Conservation (phyloP, 92 coral and sea anemone species). For the Diadumene lineata region DNA sequence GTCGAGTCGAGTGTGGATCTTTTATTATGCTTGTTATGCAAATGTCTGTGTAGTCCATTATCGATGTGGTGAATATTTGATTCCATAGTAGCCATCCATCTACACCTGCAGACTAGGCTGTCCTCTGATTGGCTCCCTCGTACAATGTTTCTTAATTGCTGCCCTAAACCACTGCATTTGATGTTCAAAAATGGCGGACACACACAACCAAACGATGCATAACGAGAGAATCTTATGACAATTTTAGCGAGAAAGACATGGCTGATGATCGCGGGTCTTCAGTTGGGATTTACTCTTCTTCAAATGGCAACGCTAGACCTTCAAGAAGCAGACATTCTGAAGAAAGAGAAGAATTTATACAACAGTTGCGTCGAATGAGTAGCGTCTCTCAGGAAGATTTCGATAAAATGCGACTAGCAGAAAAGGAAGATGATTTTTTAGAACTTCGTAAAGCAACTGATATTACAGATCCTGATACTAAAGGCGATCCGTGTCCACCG, state of each 20-base stretch:
- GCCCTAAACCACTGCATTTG: conserved; percentile 70
- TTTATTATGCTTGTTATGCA: conserved; percentile 18
- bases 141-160: conserved; percentile 84
- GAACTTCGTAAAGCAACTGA: conserved; percentile 95
- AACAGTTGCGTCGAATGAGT: conserved; percentile 87
- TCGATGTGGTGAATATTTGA: conserved; percentile 75
- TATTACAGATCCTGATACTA: conserved; percentile 92
- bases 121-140: conserved; percentile 53
- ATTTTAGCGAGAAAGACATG: conserved; percentile 55
- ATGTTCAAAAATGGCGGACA: conserved; percentile 93
- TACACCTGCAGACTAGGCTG: conserved; percentile 64
- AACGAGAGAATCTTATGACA: conserved; percentile 42
- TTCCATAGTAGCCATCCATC: conserved; percentile 75
- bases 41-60: conserved; percentile 59
- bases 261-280: conserved; percentile 78
- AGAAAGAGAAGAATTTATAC: conserved; percentile 70
- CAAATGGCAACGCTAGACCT: conserved; percentile 77
- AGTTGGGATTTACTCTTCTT: conserved; percentile 43
- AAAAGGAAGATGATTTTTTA: conserved; percentile 95
- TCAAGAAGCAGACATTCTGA: conserved; percentile 53
- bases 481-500: conserved; percentile 93
- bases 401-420: conserved; percentile 96
- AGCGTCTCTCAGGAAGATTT: conserved; percentile 99
- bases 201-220: conserved; percentile 44
- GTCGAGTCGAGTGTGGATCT: conserved; percentile 5